Evolutionary conservation across 2,888 invertebrate genomes (phyloP).

Genomic region (Tipula unca): DNA sequence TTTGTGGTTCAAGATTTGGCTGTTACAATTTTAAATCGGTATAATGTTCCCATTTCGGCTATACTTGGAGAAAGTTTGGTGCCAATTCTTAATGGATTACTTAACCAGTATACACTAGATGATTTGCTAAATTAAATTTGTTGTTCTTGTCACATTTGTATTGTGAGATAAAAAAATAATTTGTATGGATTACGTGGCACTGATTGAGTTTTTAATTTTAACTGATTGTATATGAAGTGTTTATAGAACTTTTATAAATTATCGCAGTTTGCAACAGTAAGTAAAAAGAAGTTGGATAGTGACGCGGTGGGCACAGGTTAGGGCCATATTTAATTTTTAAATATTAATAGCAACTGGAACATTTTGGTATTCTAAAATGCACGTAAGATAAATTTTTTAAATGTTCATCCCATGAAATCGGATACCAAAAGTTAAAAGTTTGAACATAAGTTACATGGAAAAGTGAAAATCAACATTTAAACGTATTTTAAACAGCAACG

Average conservation of each 20-base stretch:
- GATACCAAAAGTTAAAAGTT: too few species aligned
- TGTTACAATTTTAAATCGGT: not conserved
- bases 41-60: not conserved
- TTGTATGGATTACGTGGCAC: not conserved
- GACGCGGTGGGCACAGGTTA: too few species aligned
- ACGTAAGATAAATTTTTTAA: too few species aligned
- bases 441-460: too few species aligned
- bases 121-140: not conserved
- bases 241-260: not conserved
- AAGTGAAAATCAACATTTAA: too few species aligned
- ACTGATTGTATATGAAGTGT: not conserved
- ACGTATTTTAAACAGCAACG: too few species aligned
- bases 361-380: too few species aligned
- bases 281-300: too few species aligned
- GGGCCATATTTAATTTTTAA: too few species aligned
- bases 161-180: not conserved
- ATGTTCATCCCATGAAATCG: too few species aligned
- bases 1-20: not conserved
- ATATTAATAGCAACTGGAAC: too few species aligned
- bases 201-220: not conserved
- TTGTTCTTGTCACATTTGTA: not conserved
- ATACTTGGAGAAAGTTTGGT: not conserved
- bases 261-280: too few species aligned
- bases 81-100: not conserved
- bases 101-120: not conserved